Evolutionary conservation across 2,888 invertebrate genomes (phyloP).

Genomic region (Dynastes tityus): DNA sequence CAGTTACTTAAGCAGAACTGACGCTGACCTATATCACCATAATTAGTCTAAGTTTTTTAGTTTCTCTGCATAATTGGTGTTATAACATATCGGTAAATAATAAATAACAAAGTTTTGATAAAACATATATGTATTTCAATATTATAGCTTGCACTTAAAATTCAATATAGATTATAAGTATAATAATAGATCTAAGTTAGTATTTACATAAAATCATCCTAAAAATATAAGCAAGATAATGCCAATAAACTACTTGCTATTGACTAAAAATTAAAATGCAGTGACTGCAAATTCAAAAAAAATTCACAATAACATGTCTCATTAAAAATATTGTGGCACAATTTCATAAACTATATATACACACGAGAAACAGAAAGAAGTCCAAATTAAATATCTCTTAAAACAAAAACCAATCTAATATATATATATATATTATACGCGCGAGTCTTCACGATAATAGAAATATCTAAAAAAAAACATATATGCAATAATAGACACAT

Average conservation of each 20-base stretch:
- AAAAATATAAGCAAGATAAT: constrained; percentile 65
- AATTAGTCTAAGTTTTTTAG: no score
- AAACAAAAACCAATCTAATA: constrained; percentile 30
- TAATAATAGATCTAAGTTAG: constrained; percentile 65
- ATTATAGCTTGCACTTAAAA: constrained; percentile 59
- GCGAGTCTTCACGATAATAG: constrained; percentile 43
- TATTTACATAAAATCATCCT: constrained; percentile 66
- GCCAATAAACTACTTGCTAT: constrained; percentile 60
- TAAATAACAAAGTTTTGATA: constrained; percentile 51
- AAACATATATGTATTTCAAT: constrained; percentile 62
- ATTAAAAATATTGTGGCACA: constrained; percentile 48
- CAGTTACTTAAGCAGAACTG: no score
- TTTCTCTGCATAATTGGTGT: no score
- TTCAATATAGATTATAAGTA: constrained; percentile 54
- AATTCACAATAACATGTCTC: constrained; percentile 42
- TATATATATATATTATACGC: constrained; percentile 27
- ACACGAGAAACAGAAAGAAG: constrained; percentile 41
- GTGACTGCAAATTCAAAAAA: constrained; percentile 53
- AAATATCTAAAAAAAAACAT: constrained; percentile 18
- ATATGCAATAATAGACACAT: background rate
- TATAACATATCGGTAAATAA: constrained; percentile 22
- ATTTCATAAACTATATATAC: constrained; percentile 49
- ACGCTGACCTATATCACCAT: no score
- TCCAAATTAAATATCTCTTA: constrained; percentile 38
- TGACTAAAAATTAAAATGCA: constrained; percentile 53